phyloP scores from a whole-genome alignment of 2,888 invertebrate genomes.

The Idaea aversata region DNA sequence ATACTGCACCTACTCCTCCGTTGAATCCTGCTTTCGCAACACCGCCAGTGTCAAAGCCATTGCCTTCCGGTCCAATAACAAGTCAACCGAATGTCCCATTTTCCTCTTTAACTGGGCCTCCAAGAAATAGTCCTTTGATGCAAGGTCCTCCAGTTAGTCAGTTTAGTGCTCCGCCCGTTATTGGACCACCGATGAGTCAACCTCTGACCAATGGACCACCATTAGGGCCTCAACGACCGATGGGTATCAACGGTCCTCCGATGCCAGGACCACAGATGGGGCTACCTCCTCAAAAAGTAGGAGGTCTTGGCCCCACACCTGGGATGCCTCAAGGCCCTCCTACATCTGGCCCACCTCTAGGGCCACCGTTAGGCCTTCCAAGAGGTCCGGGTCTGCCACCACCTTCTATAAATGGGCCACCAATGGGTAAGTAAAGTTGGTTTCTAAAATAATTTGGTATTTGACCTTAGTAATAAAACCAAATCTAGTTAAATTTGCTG shows the following conservation, averaged over 20 bases:
- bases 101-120: conserved; percentile 41
- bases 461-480: conserved; percentile 6
- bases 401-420: conserved; percentile 20
- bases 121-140: conserved; percentile 54
- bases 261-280: conserved; percentile 3
- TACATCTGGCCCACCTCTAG: not conserved
- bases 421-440: conserved; percentile 5
- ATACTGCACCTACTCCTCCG: conserved; percentile 15
- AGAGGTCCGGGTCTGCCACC: conserved; percentile 18
- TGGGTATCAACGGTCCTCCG: conserved; percentile 19
- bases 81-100: conserved; percentile 51
- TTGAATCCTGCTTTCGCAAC: conserved; percentile 21
- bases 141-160: conserved; percentile 34
- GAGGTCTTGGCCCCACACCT: not conserved
- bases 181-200: conserved; percentile 22
- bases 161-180: conserved; percentile 33
- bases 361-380: not conserved
- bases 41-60: conserved; percentile 23
- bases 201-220: conserved; percentile 2
- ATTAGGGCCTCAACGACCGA: conserved; percentile 6
- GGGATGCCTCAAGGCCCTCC: not conserved
- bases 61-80: conserved; percentile 28
- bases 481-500: not conserved
- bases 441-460: not conserved
- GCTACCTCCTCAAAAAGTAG: not conserved